Percentiles rank a stretch among this genome's conserved stretches.
Evolutionary conservation across 2,888 invertebrate genomes (phyloP).

Genomic region (Macrosiphum euphorbiae): DNA sequence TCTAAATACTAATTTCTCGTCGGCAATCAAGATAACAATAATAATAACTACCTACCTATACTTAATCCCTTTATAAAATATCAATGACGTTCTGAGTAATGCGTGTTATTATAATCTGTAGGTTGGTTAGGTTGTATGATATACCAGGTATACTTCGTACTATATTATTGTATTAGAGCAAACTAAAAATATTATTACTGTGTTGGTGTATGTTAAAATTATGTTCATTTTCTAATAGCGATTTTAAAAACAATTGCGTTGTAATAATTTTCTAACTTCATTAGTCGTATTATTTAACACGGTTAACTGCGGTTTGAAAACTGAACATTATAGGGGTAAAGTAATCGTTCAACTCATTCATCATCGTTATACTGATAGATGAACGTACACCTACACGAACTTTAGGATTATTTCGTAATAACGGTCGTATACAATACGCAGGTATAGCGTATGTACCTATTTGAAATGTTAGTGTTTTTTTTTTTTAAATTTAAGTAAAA

Average conservation of each 20-base stretch:
- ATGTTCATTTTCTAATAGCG: neutral
- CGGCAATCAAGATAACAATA: neutral
- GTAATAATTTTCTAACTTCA: constrained; percentile 16
- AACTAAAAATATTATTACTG: neutral
- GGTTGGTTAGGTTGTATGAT: neutral
- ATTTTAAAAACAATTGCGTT: neutral
- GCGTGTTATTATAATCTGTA: neutral
- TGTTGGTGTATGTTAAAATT: neutral
- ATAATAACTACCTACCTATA: neutral
- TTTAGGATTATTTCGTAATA: neutral
- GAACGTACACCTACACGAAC: neutral
- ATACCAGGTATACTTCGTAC: neutral
- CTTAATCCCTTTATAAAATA: neutral
- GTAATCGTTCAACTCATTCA: neutral
- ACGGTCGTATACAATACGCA: neutral
- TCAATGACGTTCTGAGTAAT: neutral
- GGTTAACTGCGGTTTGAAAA: constrained; percentile 7
- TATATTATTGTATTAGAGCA: neutral
- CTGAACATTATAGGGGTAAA: neutral
- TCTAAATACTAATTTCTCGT: neutral
- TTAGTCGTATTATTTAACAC: neutral
- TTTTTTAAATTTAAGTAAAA: neutral
- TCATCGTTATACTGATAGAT: constrained; percentile 3
- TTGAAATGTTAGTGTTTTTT: neutral
- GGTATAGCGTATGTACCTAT: neutral